These are phyloP conservation scores for Platyscapa corneri DNA, from an alignment of 1,140 invertebrate genomes.

Conservation along the genomic window DNA sequence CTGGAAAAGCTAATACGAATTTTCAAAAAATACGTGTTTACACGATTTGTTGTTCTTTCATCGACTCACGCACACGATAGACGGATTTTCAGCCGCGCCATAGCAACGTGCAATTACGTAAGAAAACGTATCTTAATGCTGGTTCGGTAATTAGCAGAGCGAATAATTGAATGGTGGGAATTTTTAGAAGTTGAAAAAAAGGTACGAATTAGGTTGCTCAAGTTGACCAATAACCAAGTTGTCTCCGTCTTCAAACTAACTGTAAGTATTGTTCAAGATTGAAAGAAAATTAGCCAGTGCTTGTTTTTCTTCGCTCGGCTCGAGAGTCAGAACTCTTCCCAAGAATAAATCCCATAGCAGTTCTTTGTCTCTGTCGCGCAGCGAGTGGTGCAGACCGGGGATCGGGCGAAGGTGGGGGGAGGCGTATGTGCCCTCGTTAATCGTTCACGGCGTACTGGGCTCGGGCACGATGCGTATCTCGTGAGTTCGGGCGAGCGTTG, in stretches of 20 bases:
- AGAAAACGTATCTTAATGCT: neutral
- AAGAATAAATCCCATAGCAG: constrained; percentile 28
- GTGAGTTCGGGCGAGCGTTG: constrained; percentile 54
- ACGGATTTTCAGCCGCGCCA: no score
- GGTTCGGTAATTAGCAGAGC: neutral
- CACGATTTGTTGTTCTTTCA: no score
- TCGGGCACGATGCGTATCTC: constrained; percentile 63
- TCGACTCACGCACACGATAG: no score
- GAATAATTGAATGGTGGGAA: no score
- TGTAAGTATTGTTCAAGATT: neutral
- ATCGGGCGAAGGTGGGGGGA: constrained; percentile 27
- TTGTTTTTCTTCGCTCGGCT: neutral
- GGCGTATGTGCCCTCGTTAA: constrained; percentile 64
- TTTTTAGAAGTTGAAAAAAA: no score
- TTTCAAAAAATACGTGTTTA: no score
- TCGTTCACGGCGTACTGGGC: constrained; percentile 63
- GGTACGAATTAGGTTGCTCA: neutral
- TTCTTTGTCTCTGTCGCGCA: constrained; percentile 46
- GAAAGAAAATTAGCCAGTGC: neutral
- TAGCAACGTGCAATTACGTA: neutral
- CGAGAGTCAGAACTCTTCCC: neutral
- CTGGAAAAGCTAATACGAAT: no score
- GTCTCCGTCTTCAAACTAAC: neutral
- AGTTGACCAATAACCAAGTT: neutral
- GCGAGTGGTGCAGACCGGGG: neutral